Evolutionary conservation across 1,140 invertebrate species (phyloP).

Genomic region (Oncopodura yosiiana): DNA sequence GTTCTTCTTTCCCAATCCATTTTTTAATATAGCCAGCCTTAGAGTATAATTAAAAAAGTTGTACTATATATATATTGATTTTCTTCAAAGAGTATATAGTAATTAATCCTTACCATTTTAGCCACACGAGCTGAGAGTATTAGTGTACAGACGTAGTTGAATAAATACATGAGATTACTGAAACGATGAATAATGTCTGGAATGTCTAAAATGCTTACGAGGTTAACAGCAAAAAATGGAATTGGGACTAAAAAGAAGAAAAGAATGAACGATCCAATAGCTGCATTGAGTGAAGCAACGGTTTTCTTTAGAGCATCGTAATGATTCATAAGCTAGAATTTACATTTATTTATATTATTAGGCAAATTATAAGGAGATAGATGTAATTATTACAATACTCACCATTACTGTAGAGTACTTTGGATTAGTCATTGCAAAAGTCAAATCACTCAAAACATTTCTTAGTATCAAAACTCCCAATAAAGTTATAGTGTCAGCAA

Average conservation of each 20-base stretch:
- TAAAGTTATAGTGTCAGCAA: too few species aligned
- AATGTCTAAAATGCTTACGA: constrained; percentile 4
- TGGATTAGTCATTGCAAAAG: too few species aligned
- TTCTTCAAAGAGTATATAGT: neutral
- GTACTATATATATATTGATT: neutral
- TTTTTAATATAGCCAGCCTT: neutral
- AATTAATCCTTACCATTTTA: neutral
- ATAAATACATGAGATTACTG: neutral
- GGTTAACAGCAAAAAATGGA: constrained; percentile 6
- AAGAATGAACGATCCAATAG: neutral
- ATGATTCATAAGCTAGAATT: neutral
- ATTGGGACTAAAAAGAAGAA: constrained; percentile 10
- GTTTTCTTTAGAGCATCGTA: constrained; percentile 5
- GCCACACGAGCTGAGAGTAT: neutral
- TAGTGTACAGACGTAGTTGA: constrained; percentile 1
- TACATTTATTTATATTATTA: neutral
- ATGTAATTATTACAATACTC: too few species aligned
- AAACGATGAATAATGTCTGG: neutral
- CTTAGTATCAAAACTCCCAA: too few species aligned
- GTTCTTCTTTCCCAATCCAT: constrained; percentile 1
- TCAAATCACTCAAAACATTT: too few species aligned
- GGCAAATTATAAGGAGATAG: too few species aligned
- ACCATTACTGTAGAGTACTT: too few species aligned
- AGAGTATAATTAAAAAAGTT: neutral
- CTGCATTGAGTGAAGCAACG: neutral